Evolutionary conservation across 2,888 invertebrate genomes (phyloP).

Genomic region (Phyto melanocephala): DNA sequence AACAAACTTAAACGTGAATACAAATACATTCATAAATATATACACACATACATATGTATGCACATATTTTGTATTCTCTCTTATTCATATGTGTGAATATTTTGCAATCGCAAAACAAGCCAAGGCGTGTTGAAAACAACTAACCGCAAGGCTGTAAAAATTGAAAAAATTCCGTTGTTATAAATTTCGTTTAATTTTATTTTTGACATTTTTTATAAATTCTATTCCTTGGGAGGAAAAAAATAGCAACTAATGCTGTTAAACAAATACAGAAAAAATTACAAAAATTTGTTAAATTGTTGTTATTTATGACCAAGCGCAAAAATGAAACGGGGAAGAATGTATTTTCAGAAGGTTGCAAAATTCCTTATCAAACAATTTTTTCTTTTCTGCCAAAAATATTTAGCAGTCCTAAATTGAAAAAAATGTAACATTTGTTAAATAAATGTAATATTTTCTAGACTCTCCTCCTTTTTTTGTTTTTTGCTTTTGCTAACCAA

Average conservation of each 20-base stretch:
- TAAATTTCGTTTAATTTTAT: conserved; percentile 53
- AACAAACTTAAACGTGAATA: conserved; percentile 16
- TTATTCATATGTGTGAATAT: neutral
- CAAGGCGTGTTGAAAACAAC: conserved; percentile 52
- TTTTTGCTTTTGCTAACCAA: too few relatives aligned
- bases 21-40: conserved; percentile 8
- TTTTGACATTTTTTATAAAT: neutral
- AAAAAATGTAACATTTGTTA: conserved; percentile 57
- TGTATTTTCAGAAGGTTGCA: neutral
- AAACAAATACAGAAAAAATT: conserved; percentile 28
- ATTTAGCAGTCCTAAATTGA: neutral
- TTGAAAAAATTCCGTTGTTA: conserved; percentile 58
- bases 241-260: conserved; percentile 23
- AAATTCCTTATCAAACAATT: neutral
- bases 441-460: conserved; percentile 34
- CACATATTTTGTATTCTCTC: neutral
- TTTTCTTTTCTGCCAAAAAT: neutral
- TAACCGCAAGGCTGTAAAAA: conserved; percentile 60
- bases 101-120: conserved; percentile 33
- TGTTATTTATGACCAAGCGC: conserved; percentile 52
- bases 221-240: neutral
- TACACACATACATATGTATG: neutral
- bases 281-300: conserved; percentile 40
- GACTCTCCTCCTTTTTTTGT: conserved; percentile 25
- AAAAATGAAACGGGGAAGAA: neutral